Conservation (phyloP, 2,797 vertebrate species). For the Calcarius lapponicus region DNA sequence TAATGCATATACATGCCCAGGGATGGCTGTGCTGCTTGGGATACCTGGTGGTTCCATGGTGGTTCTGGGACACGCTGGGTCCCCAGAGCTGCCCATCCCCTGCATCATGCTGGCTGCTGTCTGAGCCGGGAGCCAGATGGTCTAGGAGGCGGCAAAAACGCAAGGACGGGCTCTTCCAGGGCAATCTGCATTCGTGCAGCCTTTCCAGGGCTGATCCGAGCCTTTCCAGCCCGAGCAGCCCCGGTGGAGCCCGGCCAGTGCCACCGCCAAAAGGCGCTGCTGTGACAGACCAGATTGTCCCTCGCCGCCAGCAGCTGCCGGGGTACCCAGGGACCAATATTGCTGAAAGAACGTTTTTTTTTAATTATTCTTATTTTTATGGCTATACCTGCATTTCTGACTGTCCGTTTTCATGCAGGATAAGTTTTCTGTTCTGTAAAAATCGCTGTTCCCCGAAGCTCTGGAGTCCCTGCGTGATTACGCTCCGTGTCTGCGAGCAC, state of each 20-base stretch:
- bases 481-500: rapidly evolving
- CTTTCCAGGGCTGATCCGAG: neutral
- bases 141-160: neutral
- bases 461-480: rapidly evolving
- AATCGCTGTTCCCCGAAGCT: neutral
- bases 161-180: neutral
- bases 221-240: neutral
- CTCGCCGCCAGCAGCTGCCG: conserved; percentile 6
- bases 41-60: rapidly evolving
- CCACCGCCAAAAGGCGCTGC: neutral
- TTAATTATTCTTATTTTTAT: rapidly evolving
- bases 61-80: neutral
- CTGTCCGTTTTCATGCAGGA: neutral
- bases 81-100: neutral
- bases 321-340: neutral
- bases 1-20: rapidly evolving
- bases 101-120: neutral
- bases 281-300: conserved; percentile 33
- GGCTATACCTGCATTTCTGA: neutral
- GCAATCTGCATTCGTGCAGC: neutral
- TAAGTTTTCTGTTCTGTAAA: neutral
- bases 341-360: neutral
- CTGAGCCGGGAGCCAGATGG: conserved; percentile 46
- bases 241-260: conserved; percentile 21
- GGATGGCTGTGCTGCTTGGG: neutral